Evolutionary conservation across 35 echinoderm and acorn worm species (phyloP).

Genomic region (Apostichopus californicus): DNA sequence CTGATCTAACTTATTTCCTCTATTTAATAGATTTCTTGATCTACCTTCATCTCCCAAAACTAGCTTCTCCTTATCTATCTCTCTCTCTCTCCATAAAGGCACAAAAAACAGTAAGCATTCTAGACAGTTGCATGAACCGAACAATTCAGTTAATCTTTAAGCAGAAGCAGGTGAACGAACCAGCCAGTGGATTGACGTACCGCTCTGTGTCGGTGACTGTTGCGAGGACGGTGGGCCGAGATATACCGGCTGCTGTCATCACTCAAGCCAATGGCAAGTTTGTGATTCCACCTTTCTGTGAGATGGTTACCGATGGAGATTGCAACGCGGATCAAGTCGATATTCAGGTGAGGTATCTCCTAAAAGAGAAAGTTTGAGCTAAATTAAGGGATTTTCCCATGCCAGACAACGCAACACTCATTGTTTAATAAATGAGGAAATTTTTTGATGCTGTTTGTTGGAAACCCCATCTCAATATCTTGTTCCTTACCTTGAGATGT

Average conservation of each 20-base stretch:
- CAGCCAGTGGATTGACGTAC: background rate
- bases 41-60: no score
- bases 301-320: constrained; percentile 3
- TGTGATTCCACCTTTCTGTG: constrained; percentile 37
- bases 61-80: no score
- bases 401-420: no score
- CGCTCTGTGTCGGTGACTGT: constrained; percentile 43
- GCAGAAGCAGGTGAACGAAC: constrained; percentile 64
- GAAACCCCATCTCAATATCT: no score
- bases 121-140: constrained; percentile 40
- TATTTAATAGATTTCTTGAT: no score
- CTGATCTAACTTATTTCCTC: no score
- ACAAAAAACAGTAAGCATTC: constrained; percentile 27
- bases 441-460: no score
- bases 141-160: constrained; percentile 28
- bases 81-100: constrained; percentile 17
- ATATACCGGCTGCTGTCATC: background rate
- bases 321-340: constrained; percentile 31
- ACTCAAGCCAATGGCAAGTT: constrained; percentile 49
- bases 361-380: no score
- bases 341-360: constrained; percentile 10
- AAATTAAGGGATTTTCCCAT: no score
- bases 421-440: no score
- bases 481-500: no score
- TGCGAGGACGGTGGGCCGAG: background rate